Evolutionary conservation across 2,797 vertebrate genomes (phyloP), one percentile per base, ranked within the genome.

Genomic region (Poeciliopsis turneri): DNA sequence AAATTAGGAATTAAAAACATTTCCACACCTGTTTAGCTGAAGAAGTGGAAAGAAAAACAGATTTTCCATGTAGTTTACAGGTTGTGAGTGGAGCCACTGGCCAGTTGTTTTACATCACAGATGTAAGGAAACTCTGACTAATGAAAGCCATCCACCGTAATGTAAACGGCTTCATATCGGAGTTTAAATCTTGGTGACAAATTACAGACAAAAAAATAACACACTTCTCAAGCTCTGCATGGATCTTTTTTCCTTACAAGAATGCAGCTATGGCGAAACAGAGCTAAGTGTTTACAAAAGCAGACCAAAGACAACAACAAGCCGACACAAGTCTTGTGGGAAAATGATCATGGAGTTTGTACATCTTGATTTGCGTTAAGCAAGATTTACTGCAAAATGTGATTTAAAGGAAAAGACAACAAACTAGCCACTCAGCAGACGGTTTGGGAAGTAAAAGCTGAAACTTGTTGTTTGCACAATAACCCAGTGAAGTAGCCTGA

Each of bases 151-250:
- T 81, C 78, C 59, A 72, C 83, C 41, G 73, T 59, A 84, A 87
- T 69, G 59, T 91, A 92, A 90, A 91, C 85, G 0, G 39, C 57
- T 71, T 90, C 76, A 82, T 81, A 82, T 86, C 70, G 4, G 57
- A 84, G 75, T 88, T 89, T 86, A 80, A 88, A 82, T 87, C 81
- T 77, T 49, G 61, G 30, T 86, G 85, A 92, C 72, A 88, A 88
- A 92, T 88, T 82, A 76, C 72, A 45, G 59, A 81, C 82, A 85
- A 77, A 88, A 75, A 75, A 86, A 88, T 78, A 90, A 84, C 79
- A 84, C 79, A 80, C 81, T 80, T 66, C 75, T 80, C 0, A 5
- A 51, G 78, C 72, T 68, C 64, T 71, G 71, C n/a, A 12, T 39
- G 28, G 71, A 11, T 25, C 64, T 79, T 82, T 55, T 72, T 55